A percentile compares a stretch with the other conserved stretches of the same genome.
phyloP scores from a whole-genome alignment of 2,113 vertebrate species.

The Elachura formosa region DNA sequence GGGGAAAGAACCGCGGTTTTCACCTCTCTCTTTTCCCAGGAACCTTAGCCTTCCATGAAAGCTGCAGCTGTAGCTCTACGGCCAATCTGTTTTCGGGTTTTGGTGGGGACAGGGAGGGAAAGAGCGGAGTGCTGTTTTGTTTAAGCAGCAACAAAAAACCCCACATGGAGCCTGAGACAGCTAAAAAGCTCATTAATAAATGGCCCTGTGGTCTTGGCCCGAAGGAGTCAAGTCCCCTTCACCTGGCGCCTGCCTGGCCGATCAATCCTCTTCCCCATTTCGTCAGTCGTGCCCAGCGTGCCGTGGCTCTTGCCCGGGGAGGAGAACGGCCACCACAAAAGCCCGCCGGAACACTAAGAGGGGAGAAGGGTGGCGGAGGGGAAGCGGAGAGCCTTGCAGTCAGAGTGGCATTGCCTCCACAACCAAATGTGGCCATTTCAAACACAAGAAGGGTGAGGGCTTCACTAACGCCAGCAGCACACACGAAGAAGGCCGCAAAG shows the following conservation, averaged over 20 bases:
- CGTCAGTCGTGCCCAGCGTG: background rate
- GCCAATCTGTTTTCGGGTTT: background rate
- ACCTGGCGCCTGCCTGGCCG: background rate
- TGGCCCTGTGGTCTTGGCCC: background rate
- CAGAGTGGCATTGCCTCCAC: background rate
- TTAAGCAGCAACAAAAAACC: background rate
- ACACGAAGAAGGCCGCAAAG: background rate
- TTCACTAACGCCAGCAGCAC: rapidly evolving
- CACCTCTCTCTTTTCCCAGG: background rate
- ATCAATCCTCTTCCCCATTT: background rate
- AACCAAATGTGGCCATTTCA: background rate
- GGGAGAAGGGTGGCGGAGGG: background rate
- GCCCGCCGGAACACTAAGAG: background rate
- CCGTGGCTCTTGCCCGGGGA: background rate
- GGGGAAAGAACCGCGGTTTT: background rate
- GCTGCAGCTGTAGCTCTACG: background rate
- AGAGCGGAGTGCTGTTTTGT: background rate
- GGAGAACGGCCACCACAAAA: background rate
- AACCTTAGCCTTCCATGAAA: background rate
- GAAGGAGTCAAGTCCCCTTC: background rate
- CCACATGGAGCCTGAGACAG: background rate
- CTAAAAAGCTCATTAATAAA: slow-evolving; percentile 39
- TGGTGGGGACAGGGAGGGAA: background rate
- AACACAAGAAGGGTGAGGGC: background rate
- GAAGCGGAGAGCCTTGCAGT: background rate